Percentiles rank a stretch among this genome's conserved stretches.
Evolutionary conservation across 2,888 invertebrate species (phyloP).

Genomic region (Cryptus armator): DNA sequence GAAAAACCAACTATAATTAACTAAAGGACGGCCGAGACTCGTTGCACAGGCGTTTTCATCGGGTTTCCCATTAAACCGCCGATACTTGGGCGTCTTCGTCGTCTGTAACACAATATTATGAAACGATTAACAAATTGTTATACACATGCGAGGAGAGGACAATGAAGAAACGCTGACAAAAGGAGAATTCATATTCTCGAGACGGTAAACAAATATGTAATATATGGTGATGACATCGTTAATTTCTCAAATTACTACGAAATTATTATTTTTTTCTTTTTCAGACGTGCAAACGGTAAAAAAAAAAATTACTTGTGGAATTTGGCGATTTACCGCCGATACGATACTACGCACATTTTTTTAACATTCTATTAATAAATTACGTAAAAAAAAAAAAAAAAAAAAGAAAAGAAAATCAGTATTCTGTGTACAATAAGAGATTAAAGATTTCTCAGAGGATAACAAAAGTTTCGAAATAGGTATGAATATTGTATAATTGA

Average conservation of each 20-base stretch:
- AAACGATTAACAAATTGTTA: slow-evolving; percentile 43
- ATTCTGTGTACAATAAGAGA: neutral
- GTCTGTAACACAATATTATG: slow-evolving; percentile 85
- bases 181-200: slow-evolving; percentile 15
- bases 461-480: neutral
- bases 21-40: slow-evolving; percentile 70
- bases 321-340: too few species aligned
- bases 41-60: slow-evolving; percentile 65
- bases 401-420: too few species aligned
- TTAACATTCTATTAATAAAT: too few species aligned
- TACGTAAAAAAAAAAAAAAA: neutral
- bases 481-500: too few species aligned
- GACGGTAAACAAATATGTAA: neutral
- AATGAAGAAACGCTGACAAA: slow-evolving; percentile 16
- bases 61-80: slow-evolving; percentile 85
- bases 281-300: too few species aligned
- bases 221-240: neutral
- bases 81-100: slow-evolving; percentile 90
- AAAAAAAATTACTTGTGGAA: too few species aligned
- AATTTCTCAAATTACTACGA: neutral
- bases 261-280: too few species aligned
- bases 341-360: too few species aligned
- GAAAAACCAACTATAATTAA: slow-evolving; percentile 64
- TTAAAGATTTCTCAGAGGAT: neutral
- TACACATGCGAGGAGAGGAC: neutral